These are phyloP conservation scores for Sebastes hubbsi DNA, from an alignment of 2,797 vertebrate genomes.

Conservation along the genomic window DNA sequence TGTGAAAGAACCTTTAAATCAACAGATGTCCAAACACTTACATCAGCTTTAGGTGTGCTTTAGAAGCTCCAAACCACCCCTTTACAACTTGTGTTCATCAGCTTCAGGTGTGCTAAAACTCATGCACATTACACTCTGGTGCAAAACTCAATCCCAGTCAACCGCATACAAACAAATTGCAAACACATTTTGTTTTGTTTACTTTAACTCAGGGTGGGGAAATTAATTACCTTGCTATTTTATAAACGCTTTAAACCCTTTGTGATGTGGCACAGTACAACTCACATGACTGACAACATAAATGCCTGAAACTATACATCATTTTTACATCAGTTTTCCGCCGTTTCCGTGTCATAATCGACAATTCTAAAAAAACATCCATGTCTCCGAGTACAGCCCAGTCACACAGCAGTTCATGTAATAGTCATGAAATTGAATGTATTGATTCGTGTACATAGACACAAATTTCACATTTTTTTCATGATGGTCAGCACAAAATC, in stretches of 20 bases:
- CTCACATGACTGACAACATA: not conserved
- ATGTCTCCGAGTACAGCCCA: no score
- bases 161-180: not conserved
- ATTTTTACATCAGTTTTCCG: not conserved
- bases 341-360: not conserved
- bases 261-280: not conserved
- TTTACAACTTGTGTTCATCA: not conserved
- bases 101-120: not conserved
- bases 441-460: no score
- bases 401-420: no score
- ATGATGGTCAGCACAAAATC: no score
- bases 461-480: no score
- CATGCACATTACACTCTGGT: not conserved
- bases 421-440: no score
- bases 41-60: not conserved
- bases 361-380: not conserved
- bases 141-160: not conserved
- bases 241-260: not conserved
- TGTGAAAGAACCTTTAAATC: not conserved
- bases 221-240: not conserved
- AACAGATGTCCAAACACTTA: not conserved
- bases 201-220: not conserved
- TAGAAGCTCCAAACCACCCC: not conserved
- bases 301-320: not conserved
- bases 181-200: not conserved